Evolutionary conservation across 2,888 invertebrate species (phyloP).

Genomic region (Melanotus villosus): DNA sequence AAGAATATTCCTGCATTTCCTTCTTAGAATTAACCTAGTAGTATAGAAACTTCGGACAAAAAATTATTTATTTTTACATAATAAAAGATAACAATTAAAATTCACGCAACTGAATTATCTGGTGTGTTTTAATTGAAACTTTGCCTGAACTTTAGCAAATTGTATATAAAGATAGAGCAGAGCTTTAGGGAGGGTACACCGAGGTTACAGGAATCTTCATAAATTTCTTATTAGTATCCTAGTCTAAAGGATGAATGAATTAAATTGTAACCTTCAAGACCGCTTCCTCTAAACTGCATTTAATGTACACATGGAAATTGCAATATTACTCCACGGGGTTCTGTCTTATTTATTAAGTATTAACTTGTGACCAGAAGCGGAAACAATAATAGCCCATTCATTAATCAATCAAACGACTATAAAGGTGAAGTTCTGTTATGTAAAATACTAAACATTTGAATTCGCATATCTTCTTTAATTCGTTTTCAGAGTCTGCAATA

Average conservation of each 20-base stretch:
- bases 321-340: not conserved
- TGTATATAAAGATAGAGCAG: not conserved
- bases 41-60: no score
- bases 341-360: not conserved
- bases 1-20: no score
- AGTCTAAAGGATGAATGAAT: constrained; percentile 3
- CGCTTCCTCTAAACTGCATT: not conserved
- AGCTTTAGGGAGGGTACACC: not conserved
- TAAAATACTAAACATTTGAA: no score
- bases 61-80: not conserved
- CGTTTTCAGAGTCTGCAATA: no score
- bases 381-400: not conserved
- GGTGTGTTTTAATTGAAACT: not conserved
- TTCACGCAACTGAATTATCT: not conserved
- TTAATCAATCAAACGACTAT: no score
- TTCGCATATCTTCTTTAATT: no score
- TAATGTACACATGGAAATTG: not conserved
- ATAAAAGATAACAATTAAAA: not conserved
- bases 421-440: no score
- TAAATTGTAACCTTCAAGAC: not conserved
- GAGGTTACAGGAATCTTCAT: constrained; percentile 2
- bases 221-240: constrained; percentile 12
- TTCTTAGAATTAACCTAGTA: no score
- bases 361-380: constrained; percentile 4
- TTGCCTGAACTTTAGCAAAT: not conserved